Conservation (phyloP, 2,797 vertebrate species). For the Toxotes lorentzi region DNA sequence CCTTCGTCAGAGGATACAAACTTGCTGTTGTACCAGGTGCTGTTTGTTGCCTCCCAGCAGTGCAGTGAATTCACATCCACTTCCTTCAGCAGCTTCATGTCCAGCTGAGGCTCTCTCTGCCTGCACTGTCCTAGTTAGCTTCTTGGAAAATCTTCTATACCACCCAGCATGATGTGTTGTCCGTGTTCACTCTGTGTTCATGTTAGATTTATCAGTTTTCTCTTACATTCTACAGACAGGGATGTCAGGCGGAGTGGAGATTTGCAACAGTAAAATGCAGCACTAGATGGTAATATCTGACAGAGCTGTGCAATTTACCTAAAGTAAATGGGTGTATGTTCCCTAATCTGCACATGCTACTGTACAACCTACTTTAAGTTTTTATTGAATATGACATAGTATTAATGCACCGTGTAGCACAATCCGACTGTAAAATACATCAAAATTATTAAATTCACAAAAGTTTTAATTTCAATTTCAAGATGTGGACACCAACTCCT, state of each 20-base stretch:
- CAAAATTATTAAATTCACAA: neutral
- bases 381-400: neutral
- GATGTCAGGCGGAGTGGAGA: neutral
- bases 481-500: neutral
- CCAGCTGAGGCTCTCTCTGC: constrained; percentile 65
- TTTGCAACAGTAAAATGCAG: neutral
- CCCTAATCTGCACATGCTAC: neutral
- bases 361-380: neutral
- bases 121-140: constrained; percentile 39
- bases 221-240: constrained; percentile 2
- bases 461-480: neutral
- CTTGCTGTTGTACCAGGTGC: constrained; percentile 56
- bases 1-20: constrained; percentile 18
- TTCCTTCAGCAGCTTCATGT: constrained; percentile 36
- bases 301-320: neutral
- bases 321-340: neutral
- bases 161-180: constrained; percentile 15
- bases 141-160: constrained; percentile 10
- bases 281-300: neutral
- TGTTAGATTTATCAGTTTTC: neutral
- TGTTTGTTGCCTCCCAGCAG: constrained; percentile 59
- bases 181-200: neutral
- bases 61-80: constrained; percentile 49
- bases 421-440: neutral
- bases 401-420: no score